These are phyloP conservation scores for Perizoma affinitatum DNA, from an alignment of 2,888 invertebrate genomes.

Conservation along the genomic window DNA sequence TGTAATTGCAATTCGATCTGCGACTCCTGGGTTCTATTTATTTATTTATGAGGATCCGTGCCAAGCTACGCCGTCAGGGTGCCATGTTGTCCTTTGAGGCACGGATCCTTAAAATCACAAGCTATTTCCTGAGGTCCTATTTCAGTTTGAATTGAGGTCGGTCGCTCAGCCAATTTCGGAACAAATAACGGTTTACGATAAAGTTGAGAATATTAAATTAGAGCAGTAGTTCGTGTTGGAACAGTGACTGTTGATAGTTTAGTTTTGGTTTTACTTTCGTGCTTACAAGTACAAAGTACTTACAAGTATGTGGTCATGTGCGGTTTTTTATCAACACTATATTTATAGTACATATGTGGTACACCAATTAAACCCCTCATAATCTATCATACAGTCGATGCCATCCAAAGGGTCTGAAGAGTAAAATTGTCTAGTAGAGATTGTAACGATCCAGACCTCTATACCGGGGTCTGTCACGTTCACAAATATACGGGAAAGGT, in stretches of 20 bases:
- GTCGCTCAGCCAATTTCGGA: constrained; percentile 17
- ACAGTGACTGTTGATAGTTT: background rate
- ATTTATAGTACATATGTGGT: no score
- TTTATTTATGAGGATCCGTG: constrained; percentile 18
- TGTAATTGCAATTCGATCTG: constrained; percentile 16
- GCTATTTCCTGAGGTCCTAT: constrained; percentile 24
- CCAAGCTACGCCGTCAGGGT: background rate
- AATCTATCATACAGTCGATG: no score
- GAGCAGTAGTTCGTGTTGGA: background rate
- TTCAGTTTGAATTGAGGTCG: constrained; percentile 21
- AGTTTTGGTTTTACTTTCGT: background rate
- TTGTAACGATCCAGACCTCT: no score
- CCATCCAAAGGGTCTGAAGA: no score
- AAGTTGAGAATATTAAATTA: constrained; percentile 22
- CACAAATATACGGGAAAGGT: no score
- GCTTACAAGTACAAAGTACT: no score
- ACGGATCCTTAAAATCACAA: constrained; percentile 28
- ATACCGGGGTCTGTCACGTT: no score
- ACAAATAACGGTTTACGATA: constrained; percentile 21
- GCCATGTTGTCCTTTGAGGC: constrained; percentile 21
- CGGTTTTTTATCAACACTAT: no score
- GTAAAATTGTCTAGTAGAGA: no score
- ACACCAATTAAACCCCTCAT: no score
- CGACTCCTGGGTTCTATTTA: constrained; percentile 16
- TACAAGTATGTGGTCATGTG: no score